Evolutionary conservation across 2,888 invertebrate species (phyloP).

Genomic region (Microplitis deprimator): DNA sequence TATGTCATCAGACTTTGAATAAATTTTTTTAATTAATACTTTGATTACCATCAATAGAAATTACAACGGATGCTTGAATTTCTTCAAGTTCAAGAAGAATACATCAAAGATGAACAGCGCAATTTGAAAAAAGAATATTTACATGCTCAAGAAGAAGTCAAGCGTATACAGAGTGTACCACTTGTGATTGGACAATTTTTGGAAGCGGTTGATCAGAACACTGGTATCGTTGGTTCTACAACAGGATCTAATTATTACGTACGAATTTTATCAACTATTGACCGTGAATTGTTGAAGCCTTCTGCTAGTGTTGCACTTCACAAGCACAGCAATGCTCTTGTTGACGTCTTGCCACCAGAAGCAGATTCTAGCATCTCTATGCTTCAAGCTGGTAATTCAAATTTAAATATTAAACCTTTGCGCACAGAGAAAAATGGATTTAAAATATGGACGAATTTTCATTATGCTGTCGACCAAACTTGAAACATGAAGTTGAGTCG

Average conservation of each 20-base stretch:
- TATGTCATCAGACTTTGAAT: neutral
- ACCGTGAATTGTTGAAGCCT: conserved; percentile 96
- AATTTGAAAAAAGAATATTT: conserved; percentile 98
- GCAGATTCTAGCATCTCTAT: conserved; percentile 99
- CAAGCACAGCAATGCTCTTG: conserved; percentile 99
- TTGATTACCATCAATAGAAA: conserved; percentile 76
- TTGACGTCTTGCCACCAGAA: conserved; percentile 98
- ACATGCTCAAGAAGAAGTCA: conserved; percentile 98
- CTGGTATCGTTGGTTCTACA: conserved; percentile 98
- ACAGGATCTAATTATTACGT: conserved; percentile 99
- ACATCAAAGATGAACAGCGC: conserved; percentile 99
- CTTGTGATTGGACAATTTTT: conserved; percentile 99
- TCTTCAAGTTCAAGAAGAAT: conserved; percentile 98
- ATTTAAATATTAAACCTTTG: neutral
- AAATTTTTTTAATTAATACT: neutral
- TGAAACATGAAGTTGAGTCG: no score
- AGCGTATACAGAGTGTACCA: conserved; percentile 98
- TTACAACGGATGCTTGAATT: conserved; percentile 97
- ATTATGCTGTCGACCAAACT: no score
- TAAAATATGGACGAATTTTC: neutral
- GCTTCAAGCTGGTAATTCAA: conserved; percentile 85
- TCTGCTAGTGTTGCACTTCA: conserved; percentile 98
- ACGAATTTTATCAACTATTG: conserved; percentile 97
- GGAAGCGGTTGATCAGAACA: conserved; percentile 99
- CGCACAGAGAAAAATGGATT: neutral